These are phyloP conservation scores for Pollachius pollachius DNA, from an alignment of 2,113 vertebrate species.

Conservation along the genomic window DNA sequence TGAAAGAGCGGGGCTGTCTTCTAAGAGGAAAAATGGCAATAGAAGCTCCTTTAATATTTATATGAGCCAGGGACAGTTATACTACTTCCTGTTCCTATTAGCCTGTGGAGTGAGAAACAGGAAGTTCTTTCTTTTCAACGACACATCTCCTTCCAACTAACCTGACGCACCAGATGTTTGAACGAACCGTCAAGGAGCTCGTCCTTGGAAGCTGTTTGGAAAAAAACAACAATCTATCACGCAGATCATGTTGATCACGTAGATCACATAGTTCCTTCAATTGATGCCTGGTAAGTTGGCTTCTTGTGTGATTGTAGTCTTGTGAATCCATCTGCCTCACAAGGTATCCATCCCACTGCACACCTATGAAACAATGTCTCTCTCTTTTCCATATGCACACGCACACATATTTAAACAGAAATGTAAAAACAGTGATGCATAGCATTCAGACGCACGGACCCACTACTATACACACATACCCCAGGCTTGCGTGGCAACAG, in stretches of 20 bases:
- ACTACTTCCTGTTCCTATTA: no score
- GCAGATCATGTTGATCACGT: background rate
- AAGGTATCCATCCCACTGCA: slow-evolving; percentile 7
- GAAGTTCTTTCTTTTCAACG: background rate
- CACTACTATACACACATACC: slow-evolving; percentile 6
- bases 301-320: background rate
- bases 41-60: background rate
- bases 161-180: no score
- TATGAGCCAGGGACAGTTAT: background rate
- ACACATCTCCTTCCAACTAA: no score
- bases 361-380: background rate
- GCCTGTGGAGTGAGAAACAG: background rate
- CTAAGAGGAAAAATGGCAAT: background rate
- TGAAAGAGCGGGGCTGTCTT: background rate
- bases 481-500: slow-evolving; percentile 45
- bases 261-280: no score
- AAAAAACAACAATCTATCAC: background rate
- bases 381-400: slow-evolving; percentile 14
- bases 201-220: background rate
- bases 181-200: background rate
- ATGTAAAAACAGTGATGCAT: background rate
- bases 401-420: background rate
- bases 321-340: background rate
- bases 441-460: background rate
- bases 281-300: no score